Base-by-base conservation (phyloP, 2,797 vertebrate genomes). In the Ibycter americanus region DNA sequence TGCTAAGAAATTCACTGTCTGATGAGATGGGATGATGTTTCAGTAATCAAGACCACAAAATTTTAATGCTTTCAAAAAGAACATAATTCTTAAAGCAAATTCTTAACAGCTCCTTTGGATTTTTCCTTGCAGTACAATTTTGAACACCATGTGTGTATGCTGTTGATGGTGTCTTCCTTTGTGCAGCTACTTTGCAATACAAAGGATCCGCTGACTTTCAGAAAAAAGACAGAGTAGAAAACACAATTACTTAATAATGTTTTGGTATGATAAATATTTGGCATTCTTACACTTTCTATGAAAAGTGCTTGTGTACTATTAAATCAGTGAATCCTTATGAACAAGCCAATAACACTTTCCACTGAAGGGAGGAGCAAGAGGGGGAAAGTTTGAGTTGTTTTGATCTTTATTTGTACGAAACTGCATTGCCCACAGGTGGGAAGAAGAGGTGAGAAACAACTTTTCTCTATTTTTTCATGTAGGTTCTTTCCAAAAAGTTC, bases 361-460 rank as follows among this genome's bases (percentile, higher is more conserved):
- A 9, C 9, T 52, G 44, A 65, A 52, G 12, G 13, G 17, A 68
- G 32, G 3, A 79, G 31, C 8, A 58, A 62, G 25, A 58, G 1
- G 54, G 3, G 4, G 74, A 47, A 66, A 11, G 5, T 38, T 83
- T 31, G 42, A 94, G 10, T 15, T 3, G 0, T 49, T 88, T 84
- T 61, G 17, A 46, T 44, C 22, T 67, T 34, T 58, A 31, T 76
- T 91, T 81, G 25, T 51, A 61, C 0, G 0, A 78, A 93, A 52
- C 6, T 4, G 1, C 2, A 4, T 54, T 80, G 26, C 36, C 11
- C 9, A 68, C 7, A 65, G n/a, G 67, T 0, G 3, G 7, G 6
- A 71, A 62, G 29, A 36, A 61, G 22, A 65, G 34, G 2, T n/a
- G 17, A 71, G 21, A 36, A 87, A 61, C 3, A 90, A 15, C 17